Conservation (phyloP, 2,888 invertebrate genomes). For the Enchytraeus crypticus region DNA sequence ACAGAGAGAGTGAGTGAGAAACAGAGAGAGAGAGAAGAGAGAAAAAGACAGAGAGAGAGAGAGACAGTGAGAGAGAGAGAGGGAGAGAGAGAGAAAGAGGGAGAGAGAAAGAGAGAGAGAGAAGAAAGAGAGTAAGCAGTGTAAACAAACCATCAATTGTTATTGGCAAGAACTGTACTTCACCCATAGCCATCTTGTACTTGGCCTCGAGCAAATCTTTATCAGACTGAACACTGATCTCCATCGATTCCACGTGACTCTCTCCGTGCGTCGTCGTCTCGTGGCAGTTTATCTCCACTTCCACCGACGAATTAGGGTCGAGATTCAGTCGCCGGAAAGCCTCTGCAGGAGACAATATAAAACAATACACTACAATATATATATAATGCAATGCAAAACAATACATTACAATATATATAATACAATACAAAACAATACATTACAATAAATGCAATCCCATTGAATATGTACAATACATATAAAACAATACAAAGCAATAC, state of each 20-base stretch:
- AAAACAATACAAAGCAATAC: neutral
- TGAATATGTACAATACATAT: no score
- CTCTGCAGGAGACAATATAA: conserved; percentile 3
- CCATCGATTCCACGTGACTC: conserved; percentile 14
- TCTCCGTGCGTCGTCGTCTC: conserved; percentile 7
- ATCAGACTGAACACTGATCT: conserved; percentile 13
- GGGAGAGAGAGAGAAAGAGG: no score
- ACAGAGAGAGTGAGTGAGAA: no score
- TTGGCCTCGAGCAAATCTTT: conserved; percentile 22
- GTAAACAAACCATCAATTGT: conserved; percentile 24
- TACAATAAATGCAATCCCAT: no score
- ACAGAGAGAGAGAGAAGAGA: no score
- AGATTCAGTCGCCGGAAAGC: conserved; percentile 8
- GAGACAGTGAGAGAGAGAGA: no score
- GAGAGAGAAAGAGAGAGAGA: no score
- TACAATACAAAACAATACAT: neutral
- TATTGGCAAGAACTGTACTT: conserved; percentile 21
- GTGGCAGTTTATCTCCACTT: neutral
- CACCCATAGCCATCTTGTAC: conserved; percentile 27
- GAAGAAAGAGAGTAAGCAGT: no score
- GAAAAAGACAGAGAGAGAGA: no score
- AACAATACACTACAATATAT: neutral
- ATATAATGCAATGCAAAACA: neutral
- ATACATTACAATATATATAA: neutral
- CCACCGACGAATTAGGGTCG: conserved; percentile 2